Evolutionary conservation across 1,140 invertebrate species (phyloP).

Genomic region (Babylonia areolata): DNA sequence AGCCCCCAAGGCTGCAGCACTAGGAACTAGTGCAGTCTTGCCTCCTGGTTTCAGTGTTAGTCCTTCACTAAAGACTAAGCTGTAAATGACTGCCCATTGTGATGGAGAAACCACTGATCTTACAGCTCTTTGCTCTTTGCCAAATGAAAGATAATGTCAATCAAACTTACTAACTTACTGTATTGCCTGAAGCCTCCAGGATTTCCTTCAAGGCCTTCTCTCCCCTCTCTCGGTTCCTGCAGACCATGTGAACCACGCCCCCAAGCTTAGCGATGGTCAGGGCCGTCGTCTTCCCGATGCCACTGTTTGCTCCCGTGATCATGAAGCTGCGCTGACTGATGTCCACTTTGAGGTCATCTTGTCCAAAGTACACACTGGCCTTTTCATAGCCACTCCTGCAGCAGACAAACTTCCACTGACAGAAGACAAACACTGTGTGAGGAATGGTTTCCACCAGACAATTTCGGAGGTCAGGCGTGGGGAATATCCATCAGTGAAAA

Average conservation of each 20-base stretch:
- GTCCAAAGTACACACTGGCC: slow-evolving; percentile 75
- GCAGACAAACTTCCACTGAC: slow-evolving; percentile 22
- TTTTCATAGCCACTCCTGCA: slow-evolving; percentile 74
- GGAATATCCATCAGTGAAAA: background rate
- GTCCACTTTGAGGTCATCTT: slow-evolving; percentile 76
- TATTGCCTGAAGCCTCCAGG: slow-evolving; percentile 68
- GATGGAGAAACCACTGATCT: too few relatives aligned
- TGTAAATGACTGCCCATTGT: too few relatives aligned
- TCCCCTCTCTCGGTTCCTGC: slow-evolving; percentile 73
- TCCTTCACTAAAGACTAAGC: too few relatives aligned
- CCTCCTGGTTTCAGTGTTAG: too few relatives aligned
- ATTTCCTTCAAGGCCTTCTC: slow-evolving; percentile 72
- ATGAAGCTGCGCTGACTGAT: slow-evolving; percentile 73
- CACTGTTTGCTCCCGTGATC: slow-evolving; percentile 78
- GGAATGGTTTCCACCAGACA: background rate
- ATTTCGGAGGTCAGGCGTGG: background rate
- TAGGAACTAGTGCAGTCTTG: too few relatives aligned
- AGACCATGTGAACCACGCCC: slow-evolving; percentile 78
- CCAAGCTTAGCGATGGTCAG: slow-evolving; percentile 70
- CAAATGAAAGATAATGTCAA: too few relatives aligned
- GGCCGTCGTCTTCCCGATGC: slow-evolving; percentile 74
- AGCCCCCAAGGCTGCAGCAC: too few relatives aligned
- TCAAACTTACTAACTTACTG: too few relatives aligned
- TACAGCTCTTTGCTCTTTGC: too few relatives aligned
- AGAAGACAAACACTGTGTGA: slow-evolving; percentile 10